phyloP scores from a whole-genome alignment of 2,888 invertebrate genomes.

The Hedya salicella region DNA sequence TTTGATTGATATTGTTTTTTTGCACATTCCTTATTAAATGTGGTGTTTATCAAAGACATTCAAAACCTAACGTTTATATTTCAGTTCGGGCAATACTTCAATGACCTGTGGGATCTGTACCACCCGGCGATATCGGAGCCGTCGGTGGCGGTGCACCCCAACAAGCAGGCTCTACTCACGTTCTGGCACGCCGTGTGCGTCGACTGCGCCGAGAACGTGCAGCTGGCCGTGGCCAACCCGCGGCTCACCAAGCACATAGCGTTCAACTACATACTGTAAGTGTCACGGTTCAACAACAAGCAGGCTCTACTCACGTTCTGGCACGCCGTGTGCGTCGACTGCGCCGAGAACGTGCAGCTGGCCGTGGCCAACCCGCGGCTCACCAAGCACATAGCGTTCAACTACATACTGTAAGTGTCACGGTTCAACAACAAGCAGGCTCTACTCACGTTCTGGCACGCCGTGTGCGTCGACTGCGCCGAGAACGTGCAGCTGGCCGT shows the following conservation, averaged over 20 bases:
- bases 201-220: conserved; percentile 97
- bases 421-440: conserved; percentile 98
- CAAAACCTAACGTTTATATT: conserved; percentile 52
- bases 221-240: conserved; percentile 93
- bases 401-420: conserved; percentile 96
- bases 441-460: conserved; percentile 96
- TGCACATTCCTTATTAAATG: no score
- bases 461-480: conserved; percentile 95
- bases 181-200: conserved; percentile 97
- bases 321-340: conserved; percentile 97
- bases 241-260: conserved; percentile 97
- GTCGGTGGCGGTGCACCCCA: conserved; percentile 97
- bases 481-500: conserved; percentile 96
- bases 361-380: conserved; percentile 95
- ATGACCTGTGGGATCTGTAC: conserved; percentile 96
- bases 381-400: conserved; percentile 97
- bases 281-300: conserved; percentile 97
- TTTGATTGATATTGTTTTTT: no score
- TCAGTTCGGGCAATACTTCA: conserved; percentile 96
- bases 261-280: conserved; percentile 98
- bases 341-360: conserved; percentile 95
- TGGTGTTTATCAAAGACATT: no score
- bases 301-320: conserved; percentile 96
- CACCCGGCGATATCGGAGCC: conserved; percentile 98
- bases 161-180: conserved; percentile 95